Evolutionary conservation across 2,888 invertebrate species (phyloP).

Genomic region (Stenurella melanura): DNA sequence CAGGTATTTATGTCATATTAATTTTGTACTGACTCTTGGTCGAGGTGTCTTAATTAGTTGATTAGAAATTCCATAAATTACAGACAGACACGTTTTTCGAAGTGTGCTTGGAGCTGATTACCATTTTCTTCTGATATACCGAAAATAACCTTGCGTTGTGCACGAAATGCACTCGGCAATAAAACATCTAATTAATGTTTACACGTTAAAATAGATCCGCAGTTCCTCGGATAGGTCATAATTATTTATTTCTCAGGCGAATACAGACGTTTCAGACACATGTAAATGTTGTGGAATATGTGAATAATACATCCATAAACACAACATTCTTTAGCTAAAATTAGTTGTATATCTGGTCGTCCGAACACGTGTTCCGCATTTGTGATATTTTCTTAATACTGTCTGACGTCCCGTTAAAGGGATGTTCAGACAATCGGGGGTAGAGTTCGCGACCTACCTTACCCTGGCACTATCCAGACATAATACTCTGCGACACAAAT

Average conservation of each 20-base stretch:
- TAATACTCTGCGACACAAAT: conserved; percentile 46
- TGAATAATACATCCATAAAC: conserved; percentile 42
- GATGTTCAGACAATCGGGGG: conserved; percentile 48
- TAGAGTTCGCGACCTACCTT: conserved; percentile 56
- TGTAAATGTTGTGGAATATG: conserved; percentile 39
- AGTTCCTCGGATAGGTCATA: conserved; percentile 6
- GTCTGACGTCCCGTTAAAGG: conserved; percentile 52
- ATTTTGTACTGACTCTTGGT: too few species aligned
- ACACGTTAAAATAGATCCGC: conserved; percentile 14
- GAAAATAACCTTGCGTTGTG: not conserved
- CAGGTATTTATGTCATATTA: too few species aligned
- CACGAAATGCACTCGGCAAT: not conserved
- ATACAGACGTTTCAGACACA: conserved; percentile 19
- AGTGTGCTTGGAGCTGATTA: not conserved
- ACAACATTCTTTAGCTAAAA: conserved; percentile 44
- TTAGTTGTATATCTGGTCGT: conserved; percentile 18
- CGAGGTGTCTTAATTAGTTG: too few species aligned
- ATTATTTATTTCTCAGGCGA: conserved; percentile 22
- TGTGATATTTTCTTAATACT: conserved; percentile 54
- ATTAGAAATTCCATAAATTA: too few species aligned
- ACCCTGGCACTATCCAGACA: conserved; percentile 25
- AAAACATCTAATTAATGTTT: not conserved
- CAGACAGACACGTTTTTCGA: too few species aligned
- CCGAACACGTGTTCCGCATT: conserved; percentile 55
- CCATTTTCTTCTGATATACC: not conserved